These are phyloP conservation scores for Chionis minor DNA, from an alignment of 2,113 vertebrate species.

Conservation along the genomic window DNA sequence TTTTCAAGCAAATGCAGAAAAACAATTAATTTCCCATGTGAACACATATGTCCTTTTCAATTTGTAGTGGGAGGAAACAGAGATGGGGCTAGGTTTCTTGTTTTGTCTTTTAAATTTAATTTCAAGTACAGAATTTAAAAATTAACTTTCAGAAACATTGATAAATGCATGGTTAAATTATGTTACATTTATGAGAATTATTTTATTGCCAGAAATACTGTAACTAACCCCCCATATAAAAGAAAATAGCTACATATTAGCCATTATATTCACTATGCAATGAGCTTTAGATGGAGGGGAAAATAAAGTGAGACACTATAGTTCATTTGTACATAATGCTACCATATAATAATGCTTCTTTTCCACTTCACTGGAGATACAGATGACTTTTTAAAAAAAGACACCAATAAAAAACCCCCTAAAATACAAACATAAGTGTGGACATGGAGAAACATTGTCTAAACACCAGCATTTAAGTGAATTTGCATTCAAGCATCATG, in stretches of 20 bases:
- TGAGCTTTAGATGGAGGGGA: background rate
- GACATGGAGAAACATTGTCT: background rate
- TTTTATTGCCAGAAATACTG: background rate
- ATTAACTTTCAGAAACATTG: background rate
- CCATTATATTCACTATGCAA: background rate
- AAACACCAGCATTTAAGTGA: background rate
- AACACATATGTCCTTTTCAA: background rate
- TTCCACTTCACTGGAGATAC: background rate
- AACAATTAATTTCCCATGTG: background rate
- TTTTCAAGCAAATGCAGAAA: background rate
- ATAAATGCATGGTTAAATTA: background rate
- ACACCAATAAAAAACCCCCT: background rate
- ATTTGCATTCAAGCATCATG: background rate
- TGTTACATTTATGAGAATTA: background rate
- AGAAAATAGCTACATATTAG: background rate
- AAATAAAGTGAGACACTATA: background rate
- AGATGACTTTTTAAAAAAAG: background rate
- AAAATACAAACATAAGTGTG: background rate
- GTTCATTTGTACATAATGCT: background rate
- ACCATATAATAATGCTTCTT: background rate
- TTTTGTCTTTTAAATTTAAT: background rate
- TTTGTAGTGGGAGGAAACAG: background rate
- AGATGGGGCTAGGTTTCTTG: background rate
- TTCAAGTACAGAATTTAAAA: background rate
- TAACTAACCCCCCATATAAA: background rate